Base-by-base conservation (phyloP, 1,140 invertebrate species). In the Euwallacea similis region DNA sequence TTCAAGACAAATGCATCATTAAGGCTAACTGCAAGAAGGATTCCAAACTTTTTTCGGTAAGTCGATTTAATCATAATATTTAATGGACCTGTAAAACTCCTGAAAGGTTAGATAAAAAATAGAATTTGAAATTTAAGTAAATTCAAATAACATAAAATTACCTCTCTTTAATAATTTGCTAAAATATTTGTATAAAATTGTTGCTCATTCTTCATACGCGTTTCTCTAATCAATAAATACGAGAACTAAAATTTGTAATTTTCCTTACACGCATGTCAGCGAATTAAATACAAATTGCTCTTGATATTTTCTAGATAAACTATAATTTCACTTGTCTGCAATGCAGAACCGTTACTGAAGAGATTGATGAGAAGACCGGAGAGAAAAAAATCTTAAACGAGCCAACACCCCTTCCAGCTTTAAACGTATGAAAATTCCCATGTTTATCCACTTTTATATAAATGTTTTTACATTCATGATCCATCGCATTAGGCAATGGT, bases 1-100 rank as follows among this genome's bases (percentile, higher is more conserved):
- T 93, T 1, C 88, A 92, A 79, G 90, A 92, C 74, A 91, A 90
- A 76, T 92, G 90, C 75, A 93, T 93, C 53, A 89, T 87, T 0
- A 92, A 91, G 80, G 90, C 91, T 0, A 90, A 92, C 77, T 91
- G 89, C 79, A 93, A 93, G 77, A 90, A 91, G 80, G 91, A 93
- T 76, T 91, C 90, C 0, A 93, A 93, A 79, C 88, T 87, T 59
- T 93, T 91, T 82, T 91, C 91, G 79, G 91, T 92, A 85, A 89
- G 87, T 13, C 9, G 46, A 0, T 50, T 50, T 50, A 6, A 50
- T 50, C 13, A 50, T 13, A 2, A 50, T 10, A 50, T 47, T 47
- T 47, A 47, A 47, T 50, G 9, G 46, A 2, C 1, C 4, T 4
- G 21, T 33, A 33, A 33, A 33, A 33, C 4, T 33, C 21, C 4